Evolutionary conservation across 2,113 vertebrate genomes (phyloP).

Genomic region (Mugil cephalus): DNA sequence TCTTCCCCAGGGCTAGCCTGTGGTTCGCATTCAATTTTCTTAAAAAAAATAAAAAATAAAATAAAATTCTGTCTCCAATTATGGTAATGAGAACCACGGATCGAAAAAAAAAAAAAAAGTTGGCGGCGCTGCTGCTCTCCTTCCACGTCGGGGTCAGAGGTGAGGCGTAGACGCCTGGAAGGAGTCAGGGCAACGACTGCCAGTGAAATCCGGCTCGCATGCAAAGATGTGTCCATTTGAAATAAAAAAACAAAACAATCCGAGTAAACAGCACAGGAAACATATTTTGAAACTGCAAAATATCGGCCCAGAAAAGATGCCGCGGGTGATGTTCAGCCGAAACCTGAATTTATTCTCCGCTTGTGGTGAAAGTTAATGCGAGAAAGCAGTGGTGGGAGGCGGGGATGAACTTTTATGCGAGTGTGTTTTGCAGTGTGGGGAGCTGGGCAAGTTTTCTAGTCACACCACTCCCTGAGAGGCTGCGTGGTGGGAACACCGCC

Average conservation of each 20-base stretch:
- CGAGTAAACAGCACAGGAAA: conserved; percentile 39
- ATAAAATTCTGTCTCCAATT: conserved; percentile 47
- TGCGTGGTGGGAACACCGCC: conserved; percentile 75
- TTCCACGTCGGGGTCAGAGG: conserved; percentile 43
- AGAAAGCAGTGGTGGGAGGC: conserved; percentile 29
- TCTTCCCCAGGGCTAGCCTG: conserved; percentile 27
- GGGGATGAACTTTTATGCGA: conserved; percentile 40
- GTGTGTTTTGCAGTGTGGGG: conserved; percentile 41
- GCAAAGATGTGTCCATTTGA: conserved; percentile 34
- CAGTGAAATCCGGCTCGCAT: conserved; percentile 21
- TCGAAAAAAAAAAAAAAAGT: conserved; percentile 10
- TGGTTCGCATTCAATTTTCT: conserved; percentile 38
- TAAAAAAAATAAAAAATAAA: conserved; percentile 5
- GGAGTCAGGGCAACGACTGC: conserved; percentile 16
- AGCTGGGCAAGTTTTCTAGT: conserved; percentile 66
- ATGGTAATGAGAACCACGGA: conserved; percentile 59
- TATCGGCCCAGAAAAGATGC: conserved; percentile 25
- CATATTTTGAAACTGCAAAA: conserved; percentile 34
- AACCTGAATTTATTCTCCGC: conserved; percentile 48
- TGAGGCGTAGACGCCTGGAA: conserved; percentile 51
- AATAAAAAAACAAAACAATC: conserved; percentile 16
- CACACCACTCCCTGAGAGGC: conserved; percentile 77
- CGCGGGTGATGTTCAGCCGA: conserved; percentile 49
- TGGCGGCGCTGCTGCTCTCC: neutral
- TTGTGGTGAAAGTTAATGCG: conserved; percentile 50